Conservation (phyloP, 2,113 vertebrate genomes). For the Proterorhinus semilunaris region DNA sequence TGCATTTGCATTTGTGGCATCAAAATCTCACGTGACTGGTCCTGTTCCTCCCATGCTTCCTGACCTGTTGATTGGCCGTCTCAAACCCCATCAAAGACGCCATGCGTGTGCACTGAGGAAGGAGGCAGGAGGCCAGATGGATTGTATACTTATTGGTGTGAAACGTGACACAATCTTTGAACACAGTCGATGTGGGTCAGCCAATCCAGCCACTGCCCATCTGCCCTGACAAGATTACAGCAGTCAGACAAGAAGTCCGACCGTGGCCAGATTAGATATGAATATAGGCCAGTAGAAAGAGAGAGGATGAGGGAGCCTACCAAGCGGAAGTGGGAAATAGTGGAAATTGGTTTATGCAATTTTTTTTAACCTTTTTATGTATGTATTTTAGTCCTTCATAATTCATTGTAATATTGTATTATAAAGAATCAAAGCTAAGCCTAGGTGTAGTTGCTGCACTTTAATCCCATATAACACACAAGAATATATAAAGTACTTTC, state of each 20-base stretch:
- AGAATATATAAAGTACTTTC: background rate
- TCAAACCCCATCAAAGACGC: background rate
- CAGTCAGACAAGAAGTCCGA: constrained; percentile 76
- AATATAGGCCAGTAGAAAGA: constrained; percentile 75
- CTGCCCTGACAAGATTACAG: constrained; percentile 81
- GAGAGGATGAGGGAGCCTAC: constrained; percentile 17
- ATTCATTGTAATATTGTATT: no score
- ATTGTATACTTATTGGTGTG: constrained; percentile 28
- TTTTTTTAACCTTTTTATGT: no score
- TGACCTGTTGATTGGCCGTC: background rate
- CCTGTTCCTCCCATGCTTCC: background rate
- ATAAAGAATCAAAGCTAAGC: no score
- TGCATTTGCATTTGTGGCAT: no score
- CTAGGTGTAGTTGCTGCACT: no score
- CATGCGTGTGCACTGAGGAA: background rate
- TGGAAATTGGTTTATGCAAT: background rate
- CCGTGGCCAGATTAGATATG: constrained; percentile 75
- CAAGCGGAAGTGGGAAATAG: background rate
- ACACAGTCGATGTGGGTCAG: constrained; percentile 69
- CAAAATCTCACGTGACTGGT: no score
- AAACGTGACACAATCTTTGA: constrained; percentile 41
- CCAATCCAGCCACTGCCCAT: constrained; percentile 59
- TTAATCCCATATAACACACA: background rate
- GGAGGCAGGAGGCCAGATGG: background rate
- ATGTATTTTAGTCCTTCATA: no score